Percentiles rank a stretch among this genome's conserved stretches.
phyloP scores from a whole-genome alignment of 2,113 vertebrate genomes.

The Equus quagga region DNA sequence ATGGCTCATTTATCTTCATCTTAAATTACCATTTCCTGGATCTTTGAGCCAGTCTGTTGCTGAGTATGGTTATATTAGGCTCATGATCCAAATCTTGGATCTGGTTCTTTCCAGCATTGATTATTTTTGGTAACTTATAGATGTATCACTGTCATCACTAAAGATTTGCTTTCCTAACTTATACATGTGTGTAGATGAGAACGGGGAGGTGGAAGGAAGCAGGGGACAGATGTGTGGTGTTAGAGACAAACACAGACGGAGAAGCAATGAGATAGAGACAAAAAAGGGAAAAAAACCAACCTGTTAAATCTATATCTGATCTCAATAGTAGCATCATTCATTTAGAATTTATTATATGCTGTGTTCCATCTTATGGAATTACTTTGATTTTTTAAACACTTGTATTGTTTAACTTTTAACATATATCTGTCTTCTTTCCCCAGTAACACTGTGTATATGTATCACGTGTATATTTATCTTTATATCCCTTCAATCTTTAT shows the following conservation, averaged over 20 bases:
- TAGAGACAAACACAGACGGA: not conserved
- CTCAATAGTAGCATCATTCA: not conserved
- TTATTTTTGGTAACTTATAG: not conserved
- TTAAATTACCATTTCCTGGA: constrained; percentile 13
- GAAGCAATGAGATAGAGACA: not conserved
- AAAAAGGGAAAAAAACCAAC: not conserved
- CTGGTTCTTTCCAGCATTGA: not conserved
- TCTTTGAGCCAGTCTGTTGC: not conserved
- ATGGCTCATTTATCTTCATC: not conserved
- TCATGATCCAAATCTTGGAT: not conserved
- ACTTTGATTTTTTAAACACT: not conserved
- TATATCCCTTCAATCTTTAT: not conserved
- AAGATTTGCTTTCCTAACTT: not conserved
- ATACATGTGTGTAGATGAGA: not conserved
- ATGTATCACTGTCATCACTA: not conserved
- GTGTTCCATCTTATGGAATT: not conserved
- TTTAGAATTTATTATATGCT: not conserved
- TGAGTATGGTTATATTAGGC: not conserved
- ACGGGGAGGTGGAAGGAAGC: not conserved
- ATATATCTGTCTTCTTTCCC: not conserved
- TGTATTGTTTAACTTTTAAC: constrained; percentile 4
- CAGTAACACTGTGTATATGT: not conserved
- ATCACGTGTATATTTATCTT: not conserved
- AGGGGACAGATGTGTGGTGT: too few relatives aligned
- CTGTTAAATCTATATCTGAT: not conserved